These are phyloP conservation scores for Sebastes diaconus DNA, from an alignment of 2,797 vertebrate species.

Conservation along the genomic window DNA sequence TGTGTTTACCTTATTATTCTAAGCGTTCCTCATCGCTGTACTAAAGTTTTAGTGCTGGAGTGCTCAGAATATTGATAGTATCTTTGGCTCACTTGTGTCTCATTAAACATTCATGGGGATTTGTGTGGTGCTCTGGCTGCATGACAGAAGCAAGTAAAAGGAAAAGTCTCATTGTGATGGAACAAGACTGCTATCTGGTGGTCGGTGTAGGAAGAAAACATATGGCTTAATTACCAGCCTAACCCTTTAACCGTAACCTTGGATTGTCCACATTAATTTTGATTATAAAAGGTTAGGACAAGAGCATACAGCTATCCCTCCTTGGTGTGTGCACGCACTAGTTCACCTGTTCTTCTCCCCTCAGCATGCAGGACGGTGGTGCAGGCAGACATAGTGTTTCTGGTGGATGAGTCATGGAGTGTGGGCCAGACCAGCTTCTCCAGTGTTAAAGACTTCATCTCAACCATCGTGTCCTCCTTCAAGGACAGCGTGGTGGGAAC, in stretches of 20 bases:
- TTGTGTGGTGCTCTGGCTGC: slow-evolving; percentile 54
- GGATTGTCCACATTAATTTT: background rate
- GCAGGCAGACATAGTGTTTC: slow-evolving; percentile 86
- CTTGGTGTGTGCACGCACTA: background rate
- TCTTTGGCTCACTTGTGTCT: slow-evolving; percentile 78
- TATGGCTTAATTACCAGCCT: background rate
- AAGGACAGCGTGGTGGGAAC: slow-evolving; percentile 67
- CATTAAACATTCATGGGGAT: slow-evolving; percentile 78
- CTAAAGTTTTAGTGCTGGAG: slow-evolving; percentile 77
- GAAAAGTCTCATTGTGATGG: slow-evolving; percentile 30
- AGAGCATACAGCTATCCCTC: background rate
- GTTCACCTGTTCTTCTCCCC: background rate
- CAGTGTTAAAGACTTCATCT: slow-evolving; percentile 84
- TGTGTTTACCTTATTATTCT: slow-evolving; percentile 80
- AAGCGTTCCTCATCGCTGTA: slow-evolving; percentile 72
- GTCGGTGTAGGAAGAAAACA: slow-evolving; percentile 8
- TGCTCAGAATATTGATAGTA: slow-evolving; percentile 81
- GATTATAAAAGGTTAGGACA: background rate
- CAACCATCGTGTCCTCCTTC: slow-evolving; percentile 80
- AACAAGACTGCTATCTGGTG: slow-evolving; percentile 79
- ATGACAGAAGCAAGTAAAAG: slow-evolving; percentile 32
- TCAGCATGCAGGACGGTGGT: slow-evolving; percentile 86
- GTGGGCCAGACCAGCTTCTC: slow-evolving; percentile 77
- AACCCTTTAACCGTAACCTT: background rate
- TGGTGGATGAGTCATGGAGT: slow-evolving; percentile 86